A percentile compares a stretch with the other conserved stretches of the same genome.
Evolutionary conservation across 2,797 vertebrate species (phyloP).

Genomic region (Natrix natrix): DNA sequence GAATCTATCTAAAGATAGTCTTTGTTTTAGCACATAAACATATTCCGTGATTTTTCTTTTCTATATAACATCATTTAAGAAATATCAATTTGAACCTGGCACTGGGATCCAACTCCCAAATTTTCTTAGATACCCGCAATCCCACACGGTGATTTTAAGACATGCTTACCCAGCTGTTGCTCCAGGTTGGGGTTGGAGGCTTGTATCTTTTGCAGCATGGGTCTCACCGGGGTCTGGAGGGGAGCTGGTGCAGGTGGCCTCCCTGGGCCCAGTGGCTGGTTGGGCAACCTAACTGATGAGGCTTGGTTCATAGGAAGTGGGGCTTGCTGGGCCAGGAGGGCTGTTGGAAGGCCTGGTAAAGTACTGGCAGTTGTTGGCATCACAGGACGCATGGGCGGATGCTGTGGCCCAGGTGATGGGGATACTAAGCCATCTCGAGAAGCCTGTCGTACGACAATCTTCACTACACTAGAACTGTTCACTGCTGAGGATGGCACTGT

Average conservation of each 20-base stretch:
- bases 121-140: neutral
- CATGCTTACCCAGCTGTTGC: constrained; percentile 67
- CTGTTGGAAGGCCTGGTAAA: constrained; percentile 2
- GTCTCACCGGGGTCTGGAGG: constrained; percentile 46
- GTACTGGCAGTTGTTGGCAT: constrained; percentile 24
- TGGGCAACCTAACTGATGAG: constrained; percentile 50
- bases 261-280: constrained; percentile 56
- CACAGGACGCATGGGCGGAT: constrained; percentile 60
- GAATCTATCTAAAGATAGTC: neutral
- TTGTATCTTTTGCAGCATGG: constrained; percentile 78
- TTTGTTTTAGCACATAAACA: neutral
- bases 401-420: constrained; percentile 75
- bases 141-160: too few species aligned
- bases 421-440: constrained; percentile 83
- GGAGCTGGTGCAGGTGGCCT: constrained; percentile 49
- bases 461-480: constrained; percentile 87
- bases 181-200: constrained; percentile 63
- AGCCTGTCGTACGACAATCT: constrained; percentile 91
- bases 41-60: neutral
- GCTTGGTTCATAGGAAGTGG: constrained; percentile 31
- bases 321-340: constrained; percentile 18
- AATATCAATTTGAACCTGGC: neutral
- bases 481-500: constrained; percentile 80
- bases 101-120: neutral
- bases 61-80: neutral